phyloP scores from a whole-genome alignment of 2,113 vertebrate genomes.

The Cinclus cinclus region DNA sequence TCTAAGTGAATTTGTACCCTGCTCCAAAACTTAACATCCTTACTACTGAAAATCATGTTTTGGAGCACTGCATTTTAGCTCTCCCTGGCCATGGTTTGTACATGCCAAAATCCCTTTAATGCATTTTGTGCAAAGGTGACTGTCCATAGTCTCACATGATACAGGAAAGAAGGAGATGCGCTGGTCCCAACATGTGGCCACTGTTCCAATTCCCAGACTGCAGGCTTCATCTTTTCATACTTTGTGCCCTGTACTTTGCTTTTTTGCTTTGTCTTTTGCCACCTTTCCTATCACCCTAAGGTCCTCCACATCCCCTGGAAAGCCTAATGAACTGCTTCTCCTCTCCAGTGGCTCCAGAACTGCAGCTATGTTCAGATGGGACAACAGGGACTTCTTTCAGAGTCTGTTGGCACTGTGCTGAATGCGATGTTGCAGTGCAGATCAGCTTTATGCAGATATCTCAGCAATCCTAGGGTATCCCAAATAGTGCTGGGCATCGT shows the following conservation, averaged over 20 bases:
- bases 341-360: not conserved
- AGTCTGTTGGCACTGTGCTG: not conserved
- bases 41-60: not conserved
- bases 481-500: not conserved
- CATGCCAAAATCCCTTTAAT: not conserved
- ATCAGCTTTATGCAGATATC: not conserved
- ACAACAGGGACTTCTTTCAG: not conserved
- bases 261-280: not conserved
- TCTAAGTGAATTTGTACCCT: not conserved
- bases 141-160: not conserved
- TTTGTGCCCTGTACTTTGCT: not conserved
- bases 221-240: not conserved
- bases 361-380: not conserved
- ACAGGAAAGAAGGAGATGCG: not conserved
- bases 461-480: not conserved
- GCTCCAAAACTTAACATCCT: not conserved
- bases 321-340: not conserved
- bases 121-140: not conserved
- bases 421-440: not conserved
- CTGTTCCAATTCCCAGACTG: not conserved
- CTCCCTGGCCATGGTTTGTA: not conserved
- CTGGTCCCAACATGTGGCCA: rapidly evolving
- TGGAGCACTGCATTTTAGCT: not conserved
- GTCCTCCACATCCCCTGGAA: not conserved
- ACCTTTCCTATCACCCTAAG: not conserved